Conservation (phyloP, 2,113 vertebrate genomes). For the Perognathus longimembris region DNA sequence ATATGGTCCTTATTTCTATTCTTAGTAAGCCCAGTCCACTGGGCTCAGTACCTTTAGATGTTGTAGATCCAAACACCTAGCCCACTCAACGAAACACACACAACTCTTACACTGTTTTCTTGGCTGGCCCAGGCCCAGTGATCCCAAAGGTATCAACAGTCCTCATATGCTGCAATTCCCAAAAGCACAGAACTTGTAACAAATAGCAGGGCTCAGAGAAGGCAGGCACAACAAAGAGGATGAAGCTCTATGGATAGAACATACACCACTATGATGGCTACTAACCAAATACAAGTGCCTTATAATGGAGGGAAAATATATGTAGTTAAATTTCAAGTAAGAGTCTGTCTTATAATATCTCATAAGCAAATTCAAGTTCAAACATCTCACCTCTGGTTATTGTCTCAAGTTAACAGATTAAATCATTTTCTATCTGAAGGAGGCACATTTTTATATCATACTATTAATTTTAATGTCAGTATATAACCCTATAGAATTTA, state of each 20-base stretch:
- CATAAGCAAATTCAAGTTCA: constrained; percentile 33
- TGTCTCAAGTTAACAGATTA: neutral
- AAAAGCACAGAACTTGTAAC: neutral
- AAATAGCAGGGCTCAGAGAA: neutral
- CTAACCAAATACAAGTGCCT: neutral
- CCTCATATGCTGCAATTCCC: neutral
- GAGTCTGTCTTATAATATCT: neutral
- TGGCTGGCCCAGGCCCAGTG: neutral
- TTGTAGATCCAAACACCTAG: neutral
- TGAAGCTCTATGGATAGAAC: neutral
- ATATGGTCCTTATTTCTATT: neutral
- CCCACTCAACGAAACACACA: neutral
- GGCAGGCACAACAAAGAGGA: neutral
- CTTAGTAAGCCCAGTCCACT: neutral
- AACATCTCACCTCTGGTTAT: constrained; percentile 21
- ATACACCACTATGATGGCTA: neutral
- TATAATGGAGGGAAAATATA: neutral
- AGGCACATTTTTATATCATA: constrained; percentile 40
- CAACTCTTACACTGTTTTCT: neutral
- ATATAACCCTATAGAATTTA: constrained; percentile 39
- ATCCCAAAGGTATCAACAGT: neutral
- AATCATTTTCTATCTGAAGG: constrained; percentile 46
- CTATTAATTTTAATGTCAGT: constrained; percentile 27
- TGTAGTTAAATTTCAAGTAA: neutral
- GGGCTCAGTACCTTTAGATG: neutral